phyloP scores from a whole-genome alignment of 2,888 invertebrate species.

The Drosophila lacicola region DNA sequence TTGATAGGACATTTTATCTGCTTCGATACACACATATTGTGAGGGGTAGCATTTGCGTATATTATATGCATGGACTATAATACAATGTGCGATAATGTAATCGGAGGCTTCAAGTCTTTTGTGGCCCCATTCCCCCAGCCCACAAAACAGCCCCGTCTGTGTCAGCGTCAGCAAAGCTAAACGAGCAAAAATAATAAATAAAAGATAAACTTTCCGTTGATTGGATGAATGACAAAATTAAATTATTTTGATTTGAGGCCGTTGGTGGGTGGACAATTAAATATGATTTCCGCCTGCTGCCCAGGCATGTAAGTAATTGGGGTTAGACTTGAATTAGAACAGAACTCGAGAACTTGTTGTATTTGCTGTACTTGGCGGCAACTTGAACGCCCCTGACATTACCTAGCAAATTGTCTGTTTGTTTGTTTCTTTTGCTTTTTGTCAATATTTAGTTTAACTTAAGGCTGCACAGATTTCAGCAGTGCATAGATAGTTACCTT shows the following conservation, averaged over 20 bases:
- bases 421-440: not conserved
- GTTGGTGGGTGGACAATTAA: constrained; percentile 80
- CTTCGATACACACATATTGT: constrained; percentile 53
- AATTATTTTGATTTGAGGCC: constrained; percentile 78
- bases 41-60: constrained; percentile 7
- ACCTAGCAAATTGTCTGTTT: constrained; percentile 16
- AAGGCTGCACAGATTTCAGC: constrained; percentile 9
- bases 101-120: constrained; percentile 37
- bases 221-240: constrained; percentile 78
- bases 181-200: constrained; percentile 26
- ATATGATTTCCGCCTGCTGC: constrained; percentile 73
- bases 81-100: constrained; percentile 46
- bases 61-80: constrained; percentile 3
- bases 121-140: constrained; percentile 8
- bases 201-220: constrained; percentile 66
- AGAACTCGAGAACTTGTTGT: constrained; percentile 5
- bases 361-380: constrained; percentile 10
- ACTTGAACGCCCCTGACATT: constrained; percentile 61
- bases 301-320: constrained; percentile 56
- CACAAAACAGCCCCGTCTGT: not conserved
- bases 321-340: constrained; percentile 34
- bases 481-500: not conserved
- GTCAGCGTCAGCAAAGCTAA: constrained; percentile 22
- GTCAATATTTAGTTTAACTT: constrained; percentile 1
- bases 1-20: constrained; percentile 45